Evolutionary conservation across 2,797 vertebrate species (phyloP), one percentile per base, ranked within the genome.

Genomic region (Chrysocyon brachyurus): DNA sequence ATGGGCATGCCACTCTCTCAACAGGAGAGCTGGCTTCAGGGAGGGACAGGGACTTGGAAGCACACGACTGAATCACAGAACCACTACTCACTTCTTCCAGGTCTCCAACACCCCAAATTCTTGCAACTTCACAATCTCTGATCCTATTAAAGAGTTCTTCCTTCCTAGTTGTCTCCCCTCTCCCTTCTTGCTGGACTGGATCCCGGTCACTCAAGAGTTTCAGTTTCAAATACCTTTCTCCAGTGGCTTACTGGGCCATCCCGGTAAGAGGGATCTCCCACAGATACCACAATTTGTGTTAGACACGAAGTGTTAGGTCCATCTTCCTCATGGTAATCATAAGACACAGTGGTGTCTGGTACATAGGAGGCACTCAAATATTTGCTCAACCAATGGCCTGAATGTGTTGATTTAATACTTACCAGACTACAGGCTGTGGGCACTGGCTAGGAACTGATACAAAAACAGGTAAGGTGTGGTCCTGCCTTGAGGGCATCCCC

Each of bases 401-500:
- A 63, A 81, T 77, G 90, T 97, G 46, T 78, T 79, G 88, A 49
- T 87, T 91, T 90, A 94, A 64, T 94, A 81, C 81, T 87, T 87
- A 90, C 40, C 70, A 89, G 87, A 92, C 59, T 22, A 28, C 57
- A 75, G 21, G 66, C 36, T 97, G n/a, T n/a, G 63, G 21, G 61
- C 61, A 36, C 12, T 40, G 52, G 75, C 56, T 68, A 85, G 70
- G 66, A 82, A 82, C 46, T 61, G 61, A 82, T 33, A 88, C 68
- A 92, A 82, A 88, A 95, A 89, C 28, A 90, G 40, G 17, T 70
- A 31, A 95, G 26, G 49, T 73, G 56, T 81, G 56, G 56, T 59
- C 59, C 81, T 87, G 72, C 70, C 79, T 10, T 26, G 33, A 56
- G 40, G 33, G 70, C 36, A 36, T 83, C 79, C 64, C 70, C n/a